Evolutionary conservation across 2,113 vertebrate genomes (phyloP), one percentile per base, ranked within the genome.

Genomic region (Elaphurus davidianus): DNA sequence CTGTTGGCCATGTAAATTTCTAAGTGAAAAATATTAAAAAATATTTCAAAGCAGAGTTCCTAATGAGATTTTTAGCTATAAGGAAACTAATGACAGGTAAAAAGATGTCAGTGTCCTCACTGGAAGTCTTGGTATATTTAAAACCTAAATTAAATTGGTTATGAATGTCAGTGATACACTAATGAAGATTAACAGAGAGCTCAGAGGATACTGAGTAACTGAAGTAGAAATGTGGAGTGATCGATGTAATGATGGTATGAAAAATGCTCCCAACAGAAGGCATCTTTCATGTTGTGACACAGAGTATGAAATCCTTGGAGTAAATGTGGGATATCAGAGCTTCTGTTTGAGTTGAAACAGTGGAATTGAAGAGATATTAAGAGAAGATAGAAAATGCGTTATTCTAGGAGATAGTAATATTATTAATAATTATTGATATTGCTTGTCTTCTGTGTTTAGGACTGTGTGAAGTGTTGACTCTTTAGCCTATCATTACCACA

Each of bases 111-210:
- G 3, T 83, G 47, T 98, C 84, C 59, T 97, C 50, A 0, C 76
- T 90, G 96, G 36, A 86, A 93, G 36, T 0, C 1, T 92, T 98
- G 91, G 86, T 45, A 90, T 95, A 91, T 91, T 97, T 76, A 89
- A 97, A 97, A 96, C 97, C 95, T 91, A 90, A 96, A 97, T 74
- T 94, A 94, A 98, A 93, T 97, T 95, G 83, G 27, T 98, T 98
- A 97, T 97, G 93, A 94, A 97, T 98, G 94, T 97, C 59, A 52
- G 94, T 91, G 95, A 91, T 93, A 64, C 50, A 45, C 93, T 98
- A 97, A 98, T 97, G 94, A 98, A 97, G 98, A 98, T 97, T 98
- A 98, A 98, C 96, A 97, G 93, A 94, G 94, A 97, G 60, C 91
- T 87, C 93, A 85, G 81, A 97, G 92, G 90, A 98, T 92, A 85